A percentile compares a stretch with the other conserved stretches of the same genome.
Evolutionary conservation across 2,113 vertebrate species (phyloP).

Genomic region (Serinus canaria): DNA sequence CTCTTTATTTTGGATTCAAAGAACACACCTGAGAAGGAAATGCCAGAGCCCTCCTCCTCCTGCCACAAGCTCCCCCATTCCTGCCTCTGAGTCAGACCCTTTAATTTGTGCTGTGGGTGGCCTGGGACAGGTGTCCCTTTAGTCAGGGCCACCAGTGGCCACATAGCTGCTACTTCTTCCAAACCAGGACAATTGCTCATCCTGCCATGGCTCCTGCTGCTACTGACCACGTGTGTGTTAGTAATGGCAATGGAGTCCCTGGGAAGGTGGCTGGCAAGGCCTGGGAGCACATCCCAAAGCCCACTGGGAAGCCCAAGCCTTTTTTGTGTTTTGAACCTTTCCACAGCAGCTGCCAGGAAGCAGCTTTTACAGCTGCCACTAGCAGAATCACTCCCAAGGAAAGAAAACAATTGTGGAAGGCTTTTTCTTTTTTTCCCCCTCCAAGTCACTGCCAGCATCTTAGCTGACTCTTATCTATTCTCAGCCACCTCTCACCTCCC

Average conservation of each 20-base stretch:
- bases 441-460: not conserved
- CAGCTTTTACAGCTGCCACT: slow-evolving; percentile 22
- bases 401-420: slow-evolving; percentile 22
- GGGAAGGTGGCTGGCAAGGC: not conserved
- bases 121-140: not conserved
- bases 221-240: not conserved
- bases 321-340: slow-evolving; percentile 3
- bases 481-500: slow-evolving; percentile 46
- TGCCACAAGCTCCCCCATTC: not conserved
- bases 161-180: not conserved
- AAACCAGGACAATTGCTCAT: not conserved
- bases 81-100: not conserved
- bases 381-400: slow-evolving; percentile 13
- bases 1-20: not conserved
- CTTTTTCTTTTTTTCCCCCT: not conserved
- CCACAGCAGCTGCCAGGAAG: slow-evolving; percentile 26
- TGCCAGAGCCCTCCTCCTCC: not conserved
- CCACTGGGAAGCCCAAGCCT: not conserved
- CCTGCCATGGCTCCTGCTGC: not conserved
- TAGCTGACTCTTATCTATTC: slow-evolving; percentile 29
- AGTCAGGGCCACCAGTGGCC: not conserved
- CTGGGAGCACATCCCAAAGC: not conserved
- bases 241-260: not conserved
- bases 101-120: not conserved
- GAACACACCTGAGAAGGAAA: not conserved